These are phyloP conservation scores for Montifringilla adamsi DNA, from an alignment of 2,113 vertebrate species.

Conservation along the genomic window DNA sequence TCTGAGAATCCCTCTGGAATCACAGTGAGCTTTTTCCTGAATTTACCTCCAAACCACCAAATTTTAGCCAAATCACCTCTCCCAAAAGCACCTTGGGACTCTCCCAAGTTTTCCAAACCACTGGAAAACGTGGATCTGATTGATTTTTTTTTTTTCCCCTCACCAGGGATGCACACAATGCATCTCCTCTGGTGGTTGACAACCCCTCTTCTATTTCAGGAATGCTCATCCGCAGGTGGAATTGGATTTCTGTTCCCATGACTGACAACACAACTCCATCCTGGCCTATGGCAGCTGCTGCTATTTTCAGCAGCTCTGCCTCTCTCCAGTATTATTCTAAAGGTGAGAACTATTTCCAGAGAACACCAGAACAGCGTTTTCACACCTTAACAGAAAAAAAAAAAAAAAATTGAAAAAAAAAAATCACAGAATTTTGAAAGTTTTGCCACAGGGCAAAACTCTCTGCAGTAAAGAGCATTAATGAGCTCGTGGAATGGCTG, in stretches of 20 bases:
- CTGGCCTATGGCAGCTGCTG: slow-evolving; percentile 18
- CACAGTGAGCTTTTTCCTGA: rapidly evolving
- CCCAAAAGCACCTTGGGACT: background rate
- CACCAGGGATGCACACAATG: background rate
- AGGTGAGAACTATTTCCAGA: slow-evolving; percentile 14
- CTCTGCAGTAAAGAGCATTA: background rate
- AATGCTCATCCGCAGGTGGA: slow-evolving; percentile 44
- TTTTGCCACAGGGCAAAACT: background rate
- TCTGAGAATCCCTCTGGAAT: rapidly evolving
- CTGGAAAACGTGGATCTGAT: background rate
- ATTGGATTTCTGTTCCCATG: slow-evolving; percentile 45
- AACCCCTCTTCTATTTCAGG: slow-evolving; percentile 33
- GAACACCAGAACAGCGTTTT: background rate
- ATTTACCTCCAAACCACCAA: background rate
- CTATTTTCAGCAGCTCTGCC: background rate
- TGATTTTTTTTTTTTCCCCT: no score
- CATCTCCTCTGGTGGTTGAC: background rate
- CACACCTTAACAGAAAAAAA: background rate
- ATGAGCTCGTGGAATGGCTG: rapidly evolving
- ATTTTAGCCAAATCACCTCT: background rate
- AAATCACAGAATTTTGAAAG: rapidly evolving
- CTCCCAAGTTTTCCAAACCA: background rate
- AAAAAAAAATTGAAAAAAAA: background rate
- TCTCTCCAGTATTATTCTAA: background rate
- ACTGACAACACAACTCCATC: slow-evolving; percentile 34